phyloP scores from a whole-genome alignment of 92 coral and sea anemone species.

The Heteractis magnifica region DNA sequence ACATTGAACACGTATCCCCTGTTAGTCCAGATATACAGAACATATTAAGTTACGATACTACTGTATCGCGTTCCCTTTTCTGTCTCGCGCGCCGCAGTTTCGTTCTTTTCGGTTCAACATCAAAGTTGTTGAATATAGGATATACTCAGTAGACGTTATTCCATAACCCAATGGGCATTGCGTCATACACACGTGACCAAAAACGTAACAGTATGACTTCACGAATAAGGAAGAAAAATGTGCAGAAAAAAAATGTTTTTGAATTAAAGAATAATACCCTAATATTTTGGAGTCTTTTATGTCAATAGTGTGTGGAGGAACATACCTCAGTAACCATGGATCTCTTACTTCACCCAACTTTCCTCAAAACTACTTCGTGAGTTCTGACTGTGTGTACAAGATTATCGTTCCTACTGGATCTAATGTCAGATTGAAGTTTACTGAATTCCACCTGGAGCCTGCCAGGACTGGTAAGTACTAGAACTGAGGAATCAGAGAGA shows the following conservation, averaged over 20 bases:
- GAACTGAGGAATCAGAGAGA: neutral
- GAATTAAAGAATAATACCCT: neutral
- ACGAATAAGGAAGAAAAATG: too few relatives aligned
- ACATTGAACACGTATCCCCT: too few relatives aligned
- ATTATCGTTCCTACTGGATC: conserved; percentile 57
- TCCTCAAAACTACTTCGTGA: conserved; percentile 52
- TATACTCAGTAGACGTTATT: too few relatives aligned
- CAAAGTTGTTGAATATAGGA: too few relatives aligned
- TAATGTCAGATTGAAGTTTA: conserved; percentile 54
- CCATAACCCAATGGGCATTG: too few relatives aligned
- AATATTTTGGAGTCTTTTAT: neutral
- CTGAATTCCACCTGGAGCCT: conserved; percentile 56
- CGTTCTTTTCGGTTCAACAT: too few relatives aligned
- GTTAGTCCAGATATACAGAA: too few relatives aligned
- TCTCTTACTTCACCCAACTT: conserved; percentile 57
- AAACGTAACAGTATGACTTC: too few relatives aligned
- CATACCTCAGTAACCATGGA: conserved; percentile 51
- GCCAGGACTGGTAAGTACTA: conserved; percentile 36
- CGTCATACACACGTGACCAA: too few relatives aligned
- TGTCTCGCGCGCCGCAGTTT: too few relatives aligned
- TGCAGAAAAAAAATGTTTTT: neutral
- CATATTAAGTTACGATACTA: too few relatives aligned
- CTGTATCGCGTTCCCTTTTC: too few relatives aligned
- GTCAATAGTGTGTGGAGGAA: conserved; percentile 67
- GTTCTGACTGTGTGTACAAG: conserved; percentile 64